Percentiles rank a stretch among this genome's conserved stretches.
Evolutionary conservation across 1,140 invertebrate species (phyloP).

Genomic region (Atta cephalotes): DNA sequence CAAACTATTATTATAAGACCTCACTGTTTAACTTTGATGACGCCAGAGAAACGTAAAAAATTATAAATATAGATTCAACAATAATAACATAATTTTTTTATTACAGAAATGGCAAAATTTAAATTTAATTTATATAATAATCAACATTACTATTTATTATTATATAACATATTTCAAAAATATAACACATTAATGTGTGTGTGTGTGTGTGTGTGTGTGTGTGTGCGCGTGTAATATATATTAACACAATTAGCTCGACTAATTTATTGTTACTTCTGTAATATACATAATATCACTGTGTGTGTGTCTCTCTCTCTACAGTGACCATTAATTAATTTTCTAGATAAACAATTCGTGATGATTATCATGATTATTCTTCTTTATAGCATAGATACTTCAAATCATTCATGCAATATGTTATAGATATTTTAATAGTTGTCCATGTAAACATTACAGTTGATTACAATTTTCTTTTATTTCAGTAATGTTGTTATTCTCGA

Average conservation of each 20-base stretch:
- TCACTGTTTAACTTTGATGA: neutral
- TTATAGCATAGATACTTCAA: neutral
- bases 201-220: too few species aligned
- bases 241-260: neutral
- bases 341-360: neutral
- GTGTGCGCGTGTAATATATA: neutral
- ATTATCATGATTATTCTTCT: neutral
- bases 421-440: neutral
- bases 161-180: neutral
- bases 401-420: neutral
- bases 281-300: neutral
- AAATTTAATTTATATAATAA: neutral
- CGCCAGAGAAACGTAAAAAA: neutral
- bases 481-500: neutral
- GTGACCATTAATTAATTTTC: neutral
- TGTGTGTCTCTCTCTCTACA: neutral
- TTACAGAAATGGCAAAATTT: neutral
- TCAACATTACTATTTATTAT: neutral
- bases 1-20: neutral
- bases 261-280: slow-evolving; percentile 17
- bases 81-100: neutral
- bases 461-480: neutral
- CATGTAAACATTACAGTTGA: neutral
- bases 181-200: neutral
- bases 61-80: neutral